Base-by-base conservation (phyloP, 23 tunicate species). In the Styela plicata region DNA sequence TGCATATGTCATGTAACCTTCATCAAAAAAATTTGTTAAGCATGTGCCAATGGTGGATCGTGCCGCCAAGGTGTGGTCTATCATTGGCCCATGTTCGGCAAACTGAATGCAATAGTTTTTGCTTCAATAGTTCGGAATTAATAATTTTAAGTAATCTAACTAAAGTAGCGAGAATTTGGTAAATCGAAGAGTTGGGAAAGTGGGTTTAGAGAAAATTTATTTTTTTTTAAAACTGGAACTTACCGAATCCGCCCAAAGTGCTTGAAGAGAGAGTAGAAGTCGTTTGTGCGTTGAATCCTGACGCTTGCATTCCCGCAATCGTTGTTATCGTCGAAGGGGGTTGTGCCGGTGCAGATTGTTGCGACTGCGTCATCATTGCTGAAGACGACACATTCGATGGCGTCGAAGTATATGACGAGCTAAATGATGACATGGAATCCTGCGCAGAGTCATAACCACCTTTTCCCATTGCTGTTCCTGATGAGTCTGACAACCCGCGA, bases 381-480 rank as follows among this genome's bases (percentile, higher is more conserved):
- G 33, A 25, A 29, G 30, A 67, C 16, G 71, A 24, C n/a, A 29
- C 30, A 67, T 24, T 67, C 30, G 71, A 67, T 29, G 71, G 30
- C 31, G 71, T 67, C 16, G 71, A 67, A 67, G 71, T 27, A 22
- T 67, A 67, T 25, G 71, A 66, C 31, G 70, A 67, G 0, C 71
- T 67, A 0, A 67, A 67, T 24, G 71, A 67, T 22, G 71, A 29
- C 71, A 67, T 1, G 71, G 71, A 67, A 67, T 67, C 71, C 71
- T 74, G 73, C 82, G 79, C 79, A 1, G 86, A 79, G 31, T 85
- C 88, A 36, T 76, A 79, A 36, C 82, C 85, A 61, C 80, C 85
- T 37, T 36, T 33, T 3, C 75, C 82, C 69, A 82, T 44, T 19
- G 84, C 33, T 17, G 52, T 62, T 2, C 82, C 74, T 44, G 82